phyloP scores from a whole-genome alignment of 1,140 invertebrate species.

The Saccostrea glomerata region DNA sequence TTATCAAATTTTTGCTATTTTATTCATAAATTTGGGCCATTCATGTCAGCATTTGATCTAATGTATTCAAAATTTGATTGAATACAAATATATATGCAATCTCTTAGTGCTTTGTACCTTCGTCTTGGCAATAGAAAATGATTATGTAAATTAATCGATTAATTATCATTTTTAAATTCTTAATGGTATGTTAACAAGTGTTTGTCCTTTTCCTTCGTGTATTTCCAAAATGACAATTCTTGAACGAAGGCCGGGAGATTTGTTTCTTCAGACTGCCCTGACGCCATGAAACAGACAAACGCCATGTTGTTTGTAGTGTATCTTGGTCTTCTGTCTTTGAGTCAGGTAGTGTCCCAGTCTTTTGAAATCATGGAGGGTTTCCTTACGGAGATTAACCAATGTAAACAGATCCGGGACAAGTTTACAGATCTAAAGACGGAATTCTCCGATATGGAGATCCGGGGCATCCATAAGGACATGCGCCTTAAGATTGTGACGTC shows the following conservation, averaged over 20 bases:
- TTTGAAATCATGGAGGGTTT: conserved; percentile 20
- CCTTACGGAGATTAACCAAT: not conserved
- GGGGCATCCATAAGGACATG: conserved; percentile 7
- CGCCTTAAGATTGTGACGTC: conserved; percentile 21
- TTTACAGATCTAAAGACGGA: not conserved
- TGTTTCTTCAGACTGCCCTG: not conserved
- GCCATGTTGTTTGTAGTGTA: not conserved
- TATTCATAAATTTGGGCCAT: not conserved
- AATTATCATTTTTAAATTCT: not conserved
- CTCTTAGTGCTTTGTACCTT: not conserved
- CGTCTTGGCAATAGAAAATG: not conserved
- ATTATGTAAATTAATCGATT: not conserved
- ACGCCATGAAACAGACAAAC: not conserved
- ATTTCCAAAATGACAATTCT: not conserved
- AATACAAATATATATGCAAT: not conserved
- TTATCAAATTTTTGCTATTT: not conserved
- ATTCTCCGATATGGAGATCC: not conserved
- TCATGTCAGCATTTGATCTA: not conserved
- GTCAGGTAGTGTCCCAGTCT: not conserved
- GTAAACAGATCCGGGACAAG: conserved; percentile 5
- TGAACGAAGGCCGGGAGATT: not conserved
- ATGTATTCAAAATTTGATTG: conserved; percentile 33
- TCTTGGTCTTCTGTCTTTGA: not conserved
- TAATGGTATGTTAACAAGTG: not conserved
- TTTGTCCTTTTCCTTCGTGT: not conserved